Evolutionary conservation across 2,888 invertebrate species (phyloP).

Genomic region (Acleris literana): DNA sequence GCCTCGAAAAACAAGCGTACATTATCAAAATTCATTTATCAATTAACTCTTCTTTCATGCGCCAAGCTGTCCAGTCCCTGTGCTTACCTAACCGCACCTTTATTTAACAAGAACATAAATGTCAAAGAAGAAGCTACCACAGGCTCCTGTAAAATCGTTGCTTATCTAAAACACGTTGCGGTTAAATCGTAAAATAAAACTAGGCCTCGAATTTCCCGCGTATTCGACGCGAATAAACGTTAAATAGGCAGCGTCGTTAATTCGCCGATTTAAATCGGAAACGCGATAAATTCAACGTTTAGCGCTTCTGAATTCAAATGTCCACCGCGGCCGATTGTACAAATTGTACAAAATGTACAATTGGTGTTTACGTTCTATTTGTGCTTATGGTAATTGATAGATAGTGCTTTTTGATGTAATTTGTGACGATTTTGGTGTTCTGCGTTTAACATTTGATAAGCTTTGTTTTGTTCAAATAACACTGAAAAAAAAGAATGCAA

Average conservation of each 20-base stretch:
- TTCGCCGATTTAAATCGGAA: slow-evolving; percentile 80
- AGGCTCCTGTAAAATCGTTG: no score
- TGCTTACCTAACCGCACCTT: no score
- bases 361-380: slow-evolving; percentile 30
- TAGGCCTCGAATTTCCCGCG: slow-evolving; percentile 41
- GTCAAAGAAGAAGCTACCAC: no score
- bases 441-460: background rate
- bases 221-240: slow-evolving; percentile 59
- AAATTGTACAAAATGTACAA: slow-evolving; percentile 51
- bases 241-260: slow-evolving; percentile 73
- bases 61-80: no score
- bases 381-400: slow-evolving; percentile 6
- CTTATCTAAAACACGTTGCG: slow-evolving; percentile 12
- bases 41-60: no score
- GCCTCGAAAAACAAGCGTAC: no score
- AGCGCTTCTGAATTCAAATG: slow-evolving; percentile 71
- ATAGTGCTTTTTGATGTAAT: slow-evolving; percentile 1
- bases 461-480: background rate
- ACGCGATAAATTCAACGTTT: slow-evolving; percentile 76
- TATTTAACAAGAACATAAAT: no score
- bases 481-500: no score
- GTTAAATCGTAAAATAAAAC: slow-evolving; percentile 35
- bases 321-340: slow-evolving; percentile 44
- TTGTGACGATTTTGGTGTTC: background rate
- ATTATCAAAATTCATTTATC: no score